Percentiles rank a stretch among this genome's conserved stretches.
phyloP scores from a whole-genome alignment of 2,888 invertebrate genomes.

The Physocephala rufipes region DNA sequence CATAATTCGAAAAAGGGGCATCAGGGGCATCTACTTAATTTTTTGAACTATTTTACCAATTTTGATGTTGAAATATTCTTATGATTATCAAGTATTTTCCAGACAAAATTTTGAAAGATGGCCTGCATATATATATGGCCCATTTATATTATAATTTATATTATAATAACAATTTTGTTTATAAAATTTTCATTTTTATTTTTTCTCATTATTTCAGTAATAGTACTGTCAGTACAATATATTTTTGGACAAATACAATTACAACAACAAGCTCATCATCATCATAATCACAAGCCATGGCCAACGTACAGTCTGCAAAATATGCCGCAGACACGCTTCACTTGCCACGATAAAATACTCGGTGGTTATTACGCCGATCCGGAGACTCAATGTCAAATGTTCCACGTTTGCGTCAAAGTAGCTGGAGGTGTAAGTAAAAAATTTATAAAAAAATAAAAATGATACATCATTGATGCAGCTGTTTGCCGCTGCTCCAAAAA shows the following conservation, averaged over 20 bases:
- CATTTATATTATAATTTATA: too few species aligned
- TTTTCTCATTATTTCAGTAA: constrained; percentile 47
- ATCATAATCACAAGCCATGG: constrained; percentile 58
- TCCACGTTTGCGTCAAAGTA: constrained; percentile 87
- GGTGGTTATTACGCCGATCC: constrained; percentile 90
- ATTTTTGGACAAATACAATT: constrained; percentile 49
- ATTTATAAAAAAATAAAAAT: neutral
- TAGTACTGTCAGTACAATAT: constrained; percentile 48
- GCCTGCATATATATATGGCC: too few species aligned
- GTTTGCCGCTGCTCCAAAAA: neutral
- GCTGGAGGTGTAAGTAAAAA: constrained; percentile 73
- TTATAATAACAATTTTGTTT: too few species aligned
- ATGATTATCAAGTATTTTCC: too few species aligned
- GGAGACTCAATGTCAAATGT: constrained; percentile 88
- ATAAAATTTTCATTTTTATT: constrained; percentile 17
- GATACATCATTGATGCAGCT: neutral
- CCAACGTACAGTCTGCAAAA: constrained; percentile 71
- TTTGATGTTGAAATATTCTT: too few species aligned
- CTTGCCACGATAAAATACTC: constrained; percentile 84
- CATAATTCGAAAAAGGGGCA: too few species aligned
- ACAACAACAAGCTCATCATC: constrained; percentile 34
- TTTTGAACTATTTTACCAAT: too few species aligned
- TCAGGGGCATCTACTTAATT: too few species aligned
- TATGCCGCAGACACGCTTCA: constrained; percentile 73
- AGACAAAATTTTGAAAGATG: too few species aligned